phyloP scores from a whole-genome alignment of 2,888 invertebrate genomes.

The Rhimphoctona megacephalus region DNA sequence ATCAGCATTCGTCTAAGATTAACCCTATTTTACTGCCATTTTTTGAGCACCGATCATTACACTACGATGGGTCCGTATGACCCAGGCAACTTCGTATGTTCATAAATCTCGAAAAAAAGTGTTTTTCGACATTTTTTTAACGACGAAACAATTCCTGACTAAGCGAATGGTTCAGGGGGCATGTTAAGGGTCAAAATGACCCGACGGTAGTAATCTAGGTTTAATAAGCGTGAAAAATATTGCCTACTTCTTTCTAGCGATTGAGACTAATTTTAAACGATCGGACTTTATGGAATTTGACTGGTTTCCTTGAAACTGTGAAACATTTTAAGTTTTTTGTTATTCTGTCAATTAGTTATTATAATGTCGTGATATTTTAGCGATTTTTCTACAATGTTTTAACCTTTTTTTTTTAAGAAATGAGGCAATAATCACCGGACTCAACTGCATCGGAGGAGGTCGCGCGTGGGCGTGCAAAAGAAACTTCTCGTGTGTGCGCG shows the following conservation, averaged over 20 bases:
- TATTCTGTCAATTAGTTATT: not conserved
- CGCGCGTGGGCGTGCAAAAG: constrained; percentile 70
- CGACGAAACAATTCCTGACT: too few relatives aligned
- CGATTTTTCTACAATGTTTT: not conserved
- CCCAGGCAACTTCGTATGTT: not conserved
- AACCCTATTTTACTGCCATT: not conserved
- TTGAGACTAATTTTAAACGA: not conserved
- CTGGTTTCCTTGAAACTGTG: too few relatives aligned
- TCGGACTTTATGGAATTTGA: too few relatives aligned
- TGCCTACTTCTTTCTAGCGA: not conserved
- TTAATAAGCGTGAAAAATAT: not conserved
- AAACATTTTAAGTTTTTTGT: not conserved
- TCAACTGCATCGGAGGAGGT: constrained; percentile 52
- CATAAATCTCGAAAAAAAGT: too few relatives aligned
- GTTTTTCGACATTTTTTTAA: too few relatives aligned
- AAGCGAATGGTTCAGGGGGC: too few relatives aligned
- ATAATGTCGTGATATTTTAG: too few relatives aligned
- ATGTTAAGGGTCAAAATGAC: not conserved
- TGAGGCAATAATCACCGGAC: constrained; percentile 15
- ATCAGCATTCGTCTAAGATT: too few relatives aligned
- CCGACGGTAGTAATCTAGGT: not conserved
- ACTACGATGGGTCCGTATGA: not conserved
- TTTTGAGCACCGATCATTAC: not conserved
- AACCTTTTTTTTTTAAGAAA: not conserved
- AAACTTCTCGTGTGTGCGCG: constrained; percentile 44